Evolutionary conservation across 2,888 invertebrate genomes (phyloP), one percentile per base, ranked within the genome.

Genomic region (Zelleria hepariella): DNA sequence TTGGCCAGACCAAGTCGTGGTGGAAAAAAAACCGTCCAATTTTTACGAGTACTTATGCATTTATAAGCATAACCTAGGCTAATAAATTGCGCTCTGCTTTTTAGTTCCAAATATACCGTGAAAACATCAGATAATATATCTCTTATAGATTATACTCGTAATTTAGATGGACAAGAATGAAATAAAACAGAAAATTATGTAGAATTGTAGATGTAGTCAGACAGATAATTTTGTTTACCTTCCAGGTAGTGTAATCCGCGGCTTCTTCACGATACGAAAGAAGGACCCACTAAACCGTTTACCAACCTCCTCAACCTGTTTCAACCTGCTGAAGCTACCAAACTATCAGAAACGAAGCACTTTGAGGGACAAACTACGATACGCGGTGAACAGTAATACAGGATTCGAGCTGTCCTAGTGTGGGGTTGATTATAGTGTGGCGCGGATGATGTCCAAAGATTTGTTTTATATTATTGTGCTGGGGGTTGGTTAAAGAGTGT

Each of bases 231-330:
- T 63, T 15, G 25, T 47, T 59, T 7, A 18, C 20, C 20, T 65
- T 62, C 67, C 92, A 91, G 98, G 98, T 20, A 98, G 98, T 78
- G 98, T 99, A 0, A 95, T 99, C 63, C 92, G 99, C 61, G 99
- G 99, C 20, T 99, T 99, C 84, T 97, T 99, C 78, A 98, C 98
- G 10, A 98, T 99, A 71, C 92, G 98, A 57, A 97, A 97, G 77
- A 96, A 96, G 75, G 98, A 98, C 77, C 97, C 98, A 0, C 92
- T 97, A 58, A 96, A 98, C 76, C 93, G 98, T 42, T 90, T 99
- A 52, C 99, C 99, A n/a, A 99, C 99, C 0, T 98, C 98, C 0
- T 99, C 99, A 0, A 99, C 99, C 0, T 99, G 99, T 78, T 99
- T 99, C 86, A 99, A 99, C 88, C 92, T 99, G 49, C 91, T 99